These are phyloP conservation scores for Anguilla marmorata DNA, from an alignment of 2,797 vertebrate species.

Conservation along the genomic window DNA sequence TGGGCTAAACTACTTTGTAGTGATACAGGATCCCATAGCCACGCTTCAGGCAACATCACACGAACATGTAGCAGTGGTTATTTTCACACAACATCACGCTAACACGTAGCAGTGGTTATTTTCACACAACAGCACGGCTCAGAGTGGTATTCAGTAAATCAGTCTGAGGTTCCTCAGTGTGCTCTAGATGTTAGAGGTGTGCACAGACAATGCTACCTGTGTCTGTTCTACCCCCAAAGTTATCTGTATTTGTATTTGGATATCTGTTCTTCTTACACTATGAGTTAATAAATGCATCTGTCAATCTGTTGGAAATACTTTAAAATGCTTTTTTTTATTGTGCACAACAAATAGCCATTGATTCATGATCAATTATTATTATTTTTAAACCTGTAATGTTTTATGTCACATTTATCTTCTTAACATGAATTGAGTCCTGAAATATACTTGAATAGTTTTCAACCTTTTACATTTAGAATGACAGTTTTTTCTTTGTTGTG, in stretches of 20 bases:
- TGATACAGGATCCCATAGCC: too few relatives aligned
- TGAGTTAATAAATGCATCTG: neutral
- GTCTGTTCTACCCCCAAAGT: neutral
- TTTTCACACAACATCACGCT: too few relatives aligned
- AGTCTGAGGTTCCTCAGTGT: neutral
- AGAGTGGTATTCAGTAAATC: too few relatives aligned
- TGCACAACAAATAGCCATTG: neutral
- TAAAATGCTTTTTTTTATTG: neutral
- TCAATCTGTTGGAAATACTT: neutral
- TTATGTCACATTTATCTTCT: neutral
- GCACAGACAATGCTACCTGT: neutral
- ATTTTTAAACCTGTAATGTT: neutral
- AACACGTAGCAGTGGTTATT: too few relatives aligned
- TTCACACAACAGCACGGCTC: too few relatives aligned
- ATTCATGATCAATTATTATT: neutral
- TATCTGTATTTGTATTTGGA: neutral
- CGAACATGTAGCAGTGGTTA: too few relatives aligned
- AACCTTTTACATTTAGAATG: neutral
- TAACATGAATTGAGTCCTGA: neutral
- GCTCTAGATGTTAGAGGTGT: neutral
- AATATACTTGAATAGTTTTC: neutral
- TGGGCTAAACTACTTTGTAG: too few relatives aligned
- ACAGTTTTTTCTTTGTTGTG: neutral
- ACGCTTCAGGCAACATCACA: too few relatives aligned
- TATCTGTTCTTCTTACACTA: neutral